These are phyloP conservation scores for Scaptodrosophila lebanonensis DNA, from an alignment of 1,140 invertebrate species.

Conservation along the genomic window DNA sequence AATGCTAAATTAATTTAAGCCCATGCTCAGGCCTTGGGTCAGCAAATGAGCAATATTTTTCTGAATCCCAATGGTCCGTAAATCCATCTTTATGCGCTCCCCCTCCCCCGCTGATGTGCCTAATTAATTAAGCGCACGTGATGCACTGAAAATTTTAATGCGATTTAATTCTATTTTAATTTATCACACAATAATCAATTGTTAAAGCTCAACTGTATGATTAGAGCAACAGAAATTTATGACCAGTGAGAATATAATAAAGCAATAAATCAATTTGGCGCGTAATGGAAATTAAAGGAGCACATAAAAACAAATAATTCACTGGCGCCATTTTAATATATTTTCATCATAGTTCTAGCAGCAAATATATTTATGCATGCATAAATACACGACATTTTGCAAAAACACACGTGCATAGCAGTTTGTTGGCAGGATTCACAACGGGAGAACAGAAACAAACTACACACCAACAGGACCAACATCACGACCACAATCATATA, in stretches of 20 bases:
- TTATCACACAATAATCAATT: conserved; percentile 24
- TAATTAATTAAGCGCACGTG: conserved; percentile 58
- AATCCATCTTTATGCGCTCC: conserved; percentile 4
- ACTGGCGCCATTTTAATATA: conserved; percentile 4
- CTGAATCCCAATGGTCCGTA: too few species aligned
- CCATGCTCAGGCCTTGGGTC: conserved; percentile 11
- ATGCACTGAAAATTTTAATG: conserved; percentile 30
- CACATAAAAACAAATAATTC: conserved; percentile 52
- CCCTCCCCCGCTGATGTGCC: conserved; percentile 3
- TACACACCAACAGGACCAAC: conserved; percentile 21
- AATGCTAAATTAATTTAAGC: conserved; percentile 50
- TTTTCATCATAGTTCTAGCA: too few species aligned
- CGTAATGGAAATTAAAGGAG: too few species aligned
- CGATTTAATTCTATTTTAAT: conserved; percentile 35
- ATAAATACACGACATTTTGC: conserved; percentile 48
- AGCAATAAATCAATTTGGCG: conserved; percentile 51
- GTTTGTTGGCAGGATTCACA: too few species aligned
- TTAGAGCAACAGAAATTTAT: conserved; percentile 19
- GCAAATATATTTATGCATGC: not conserved
- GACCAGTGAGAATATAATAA: conserved; percentile 34
- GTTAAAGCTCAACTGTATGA: not conserved
- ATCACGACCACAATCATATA: conserved; percentile 31
- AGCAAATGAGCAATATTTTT: not conserved
- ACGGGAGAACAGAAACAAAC: conserved; percentile 10
- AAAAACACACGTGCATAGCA: conserved; percentile 35